Conservation (phyloP, 1,140 invertebrate species). For the Hycleus phaleratus region DNA sequence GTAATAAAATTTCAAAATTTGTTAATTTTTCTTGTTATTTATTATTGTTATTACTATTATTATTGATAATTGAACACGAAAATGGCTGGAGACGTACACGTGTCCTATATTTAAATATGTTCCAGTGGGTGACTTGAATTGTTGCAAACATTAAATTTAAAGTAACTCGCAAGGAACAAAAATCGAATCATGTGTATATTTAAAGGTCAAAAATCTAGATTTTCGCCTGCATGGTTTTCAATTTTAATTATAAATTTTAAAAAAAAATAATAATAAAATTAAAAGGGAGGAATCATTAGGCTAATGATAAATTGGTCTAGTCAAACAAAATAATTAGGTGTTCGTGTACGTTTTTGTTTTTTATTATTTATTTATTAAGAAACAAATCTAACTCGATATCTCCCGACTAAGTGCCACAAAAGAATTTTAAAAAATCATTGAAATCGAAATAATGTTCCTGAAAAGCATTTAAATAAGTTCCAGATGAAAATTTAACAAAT, state of each 20-base stretch:
- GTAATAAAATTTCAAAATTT: too few species aligned
- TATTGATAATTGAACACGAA: background rate
- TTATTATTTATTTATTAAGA: conserved; percentile 11
- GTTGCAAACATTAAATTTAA: background rate
- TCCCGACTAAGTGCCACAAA: conserved; percentile 36
- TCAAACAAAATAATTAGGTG: conserved; percentile 29
- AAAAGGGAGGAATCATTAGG: conserved; percentile 18
- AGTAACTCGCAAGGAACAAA: background rate
- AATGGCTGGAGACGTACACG: background rate
- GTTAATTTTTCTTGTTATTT: too few species aligned
- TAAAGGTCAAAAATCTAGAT: too few species aligned
- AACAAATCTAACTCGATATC: conserved; percentile 31
- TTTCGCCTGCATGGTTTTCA: conserved; percentile 26
- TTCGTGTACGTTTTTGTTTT: conserved; percentile 9
- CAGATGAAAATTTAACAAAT: background rate
- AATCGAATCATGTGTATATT: background rate
- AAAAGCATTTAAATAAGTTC: conserved; percentile 36
- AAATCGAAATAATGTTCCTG: conserved; percentile 36
- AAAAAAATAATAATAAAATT: too few species aligned
- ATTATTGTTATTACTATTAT: background rate
- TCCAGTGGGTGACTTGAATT: background rate
- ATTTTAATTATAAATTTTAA: background rate
- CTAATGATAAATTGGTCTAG: conserved; percentile 35
- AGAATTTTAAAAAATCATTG: conserved; percentile 22
- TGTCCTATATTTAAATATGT: background rate